These are phyloP conservation scores for Phalacrocorax carbo DNA, from an alignment of 2,113 vertebrate genomes.

Conservation along the genomic window DNA sequence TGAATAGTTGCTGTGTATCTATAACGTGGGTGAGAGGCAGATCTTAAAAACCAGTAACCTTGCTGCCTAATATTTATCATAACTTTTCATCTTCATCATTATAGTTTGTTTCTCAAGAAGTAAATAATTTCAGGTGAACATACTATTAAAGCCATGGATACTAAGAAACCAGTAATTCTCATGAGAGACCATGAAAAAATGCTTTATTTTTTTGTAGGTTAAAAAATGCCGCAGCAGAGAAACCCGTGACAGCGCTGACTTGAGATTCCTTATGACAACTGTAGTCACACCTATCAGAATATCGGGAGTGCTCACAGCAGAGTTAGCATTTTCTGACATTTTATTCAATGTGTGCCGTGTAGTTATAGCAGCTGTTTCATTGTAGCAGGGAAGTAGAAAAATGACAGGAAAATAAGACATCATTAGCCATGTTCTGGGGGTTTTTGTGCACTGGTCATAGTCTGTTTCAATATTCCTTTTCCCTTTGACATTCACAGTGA, in stretches of 20 bases:
- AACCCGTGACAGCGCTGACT: background rate
- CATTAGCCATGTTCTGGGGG: slow-evolving; percentile 38
- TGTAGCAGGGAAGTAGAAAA: slow-evolving; percentile 49
- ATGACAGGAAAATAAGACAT: slow-evolving; percentile 70
- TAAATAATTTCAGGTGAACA: background rate
- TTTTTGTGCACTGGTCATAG: slow-evolving; percentile 40
- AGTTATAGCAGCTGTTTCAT: slow-evolving; percentile 61
- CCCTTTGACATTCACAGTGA: slow-evolving; percentile 57
- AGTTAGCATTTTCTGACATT: slow-evolving; percentile 56
- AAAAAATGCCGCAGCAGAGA: slow-evolving; percentile 3
- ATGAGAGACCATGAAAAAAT: background rate
- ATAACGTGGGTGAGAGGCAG: background rate
- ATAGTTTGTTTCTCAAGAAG: background rate
- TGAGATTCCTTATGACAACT: background rate
- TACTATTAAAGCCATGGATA: background rate
- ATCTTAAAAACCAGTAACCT: background rate
- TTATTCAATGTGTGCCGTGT: slow-evolving; percentile 25
- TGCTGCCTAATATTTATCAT: background rate
- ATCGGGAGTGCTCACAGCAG: background rate
- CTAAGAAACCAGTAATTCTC: background rate
- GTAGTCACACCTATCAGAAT: slow-evolving; percentile 5
- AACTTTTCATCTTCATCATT: background rate
- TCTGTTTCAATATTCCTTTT: slow-evolving; percentile 57
- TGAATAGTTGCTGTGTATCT: background rate
- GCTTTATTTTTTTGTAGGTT: background rate